These are phyloP conservation scores for Drosophila imparisetae DNA, from an alignment of 2,888 invertebrate species.

Conservation along the genomic window DNA sequence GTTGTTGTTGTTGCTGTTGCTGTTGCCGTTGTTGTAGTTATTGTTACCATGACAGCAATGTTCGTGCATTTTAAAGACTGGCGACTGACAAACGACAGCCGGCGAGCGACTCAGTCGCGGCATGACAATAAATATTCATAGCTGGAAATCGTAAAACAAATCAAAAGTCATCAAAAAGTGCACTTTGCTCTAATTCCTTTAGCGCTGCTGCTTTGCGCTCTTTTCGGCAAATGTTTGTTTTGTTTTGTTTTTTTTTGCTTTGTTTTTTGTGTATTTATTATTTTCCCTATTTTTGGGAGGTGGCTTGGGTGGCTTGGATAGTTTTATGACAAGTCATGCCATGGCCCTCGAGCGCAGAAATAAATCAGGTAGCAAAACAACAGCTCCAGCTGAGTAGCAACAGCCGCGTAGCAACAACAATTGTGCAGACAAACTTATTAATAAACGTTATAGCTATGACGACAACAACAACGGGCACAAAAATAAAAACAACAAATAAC, in stretches of 20 bases:
- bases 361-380: conserved; percentile 43
- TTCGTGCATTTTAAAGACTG: conserved; percentile 79
- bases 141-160: conserved; percentile 76
- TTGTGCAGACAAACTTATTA: conserved; percentile 68
- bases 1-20: conserved; percentile 7
- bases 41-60: conserved; percentile 60
- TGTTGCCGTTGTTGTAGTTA: conserved; percentile 34
- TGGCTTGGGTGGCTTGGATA: neutral
- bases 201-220: conserved; percentile 22
- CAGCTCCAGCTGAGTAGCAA: conserved; percentile 54
- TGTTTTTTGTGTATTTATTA: conserved; percentile 1
- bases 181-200: conserved; percentile 76
- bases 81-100: conserved; percentile 12
- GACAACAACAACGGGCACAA: conserved; percentile 39
- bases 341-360: conserved; percentile 24
- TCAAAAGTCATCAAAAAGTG: conserved; percentile 80
- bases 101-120: conserved; percentile 31
- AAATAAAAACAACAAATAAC: conserved; percentile 34
- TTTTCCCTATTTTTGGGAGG: conserved; percentile 10
- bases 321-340: conserved; percentile 71
- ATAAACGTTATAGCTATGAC: conserved; percentile 74
- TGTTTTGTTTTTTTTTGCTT: conserved; percentile 8
- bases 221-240: conserved; percentile 28
- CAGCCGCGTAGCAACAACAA: conserved; percentile 61
- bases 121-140: conserved; percentile 81